phyloP scores from a whole-genome alignment of 2,797 vertebrate genomes.

The Leucoraja ocellata region DNA sequence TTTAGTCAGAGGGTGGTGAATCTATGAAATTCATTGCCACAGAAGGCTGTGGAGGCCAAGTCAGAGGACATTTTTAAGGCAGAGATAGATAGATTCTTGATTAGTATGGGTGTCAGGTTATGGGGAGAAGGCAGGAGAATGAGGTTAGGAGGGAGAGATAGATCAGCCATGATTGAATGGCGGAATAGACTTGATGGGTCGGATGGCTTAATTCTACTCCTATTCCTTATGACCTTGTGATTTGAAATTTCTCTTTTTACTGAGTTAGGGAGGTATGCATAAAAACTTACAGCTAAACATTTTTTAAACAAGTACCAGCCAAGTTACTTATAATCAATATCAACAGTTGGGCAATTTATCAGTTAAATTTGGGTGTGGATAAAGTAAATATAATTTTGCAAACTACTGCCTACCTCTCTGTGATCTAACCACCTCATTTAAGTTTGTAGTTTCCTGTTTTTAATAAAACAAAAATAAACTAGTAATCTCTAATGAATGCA shows the following conservation, averaged over 20 bases:
- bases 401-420: not conserved
- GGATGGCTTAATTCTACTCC: too few species aligned
- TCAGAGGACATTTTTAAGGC: too few species aligned
- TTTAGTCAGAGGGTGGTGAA: too few species aligned
- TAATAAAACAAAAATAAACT: not conserved
- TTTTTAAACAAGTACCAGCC: not conserved
- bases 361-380: not conserved
- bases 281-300: not conserved
- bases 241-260: not conserved
- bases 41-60: too few species aligned
- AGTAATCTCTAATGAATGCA: not conserved
- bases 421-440: not conserved
- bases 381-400: not conserved
- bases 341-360: not conserved
- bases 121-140: too few species aligned
- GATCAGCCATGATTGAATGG: not conserved
- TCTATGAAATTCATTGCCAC: too few species aligned
- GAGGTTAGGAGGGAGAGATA: too few species aligned
- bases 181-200: too few species aligned
- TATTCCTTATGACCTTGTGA: too few species aligned
- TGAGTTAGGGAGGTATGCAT: not conserved
- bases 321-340: not conserved
- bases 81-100: too few species aligned
- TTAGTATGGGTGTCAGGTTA: too few species aligned
- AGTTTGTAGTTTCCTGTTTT: not conserved